Conservation (phyloP, 37 sponge, comb jelly and placozoan genomes). For the Theonella swinhoei region DNA sequence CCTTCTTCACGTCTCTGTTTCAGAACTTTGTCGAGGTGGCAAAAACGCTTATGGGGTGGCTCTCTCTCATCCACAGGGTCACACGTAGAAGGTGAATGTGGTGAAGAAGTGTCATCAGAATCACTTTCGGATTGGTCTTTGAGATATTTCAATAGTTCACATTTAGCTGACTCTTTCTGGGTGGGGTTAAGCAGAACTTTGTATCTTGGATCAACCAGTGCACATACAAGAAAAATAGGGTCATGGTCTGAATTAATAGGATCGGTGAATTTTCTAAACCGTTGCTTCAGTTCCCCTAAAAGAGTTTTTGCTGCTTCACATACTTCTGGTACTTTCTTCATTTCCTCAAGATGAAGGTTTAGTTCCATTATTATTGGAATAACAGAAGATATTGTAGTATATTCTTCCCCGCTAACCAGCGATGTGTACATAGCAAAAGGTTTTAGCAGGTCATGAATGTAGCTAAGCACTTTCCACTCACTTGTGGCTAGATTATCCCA, state of each 20-base stretch:
- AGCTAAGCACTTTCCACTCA: slow-evolving; percentile 31
- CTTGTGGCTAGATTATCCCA: slow-evolving; percentile 19
- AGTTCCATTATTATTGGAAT: slow-evolving; percentile 39
- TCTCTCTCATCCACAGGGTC: too few relatives aligned
- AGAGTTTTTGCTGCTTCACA: too few relatives aligned
- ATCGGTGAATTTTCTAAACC: not conserved
- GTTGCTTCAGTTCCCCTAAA: not conserved
- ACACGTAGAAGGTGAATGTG: too few relatives aligned
- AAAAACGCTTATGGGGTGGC: not conserved
- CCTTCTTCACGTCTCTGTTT: not conserved
- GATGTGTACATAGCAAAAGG: slow-evolving; percentile 34
- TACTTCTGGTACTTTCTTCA: too few relatives aligned
- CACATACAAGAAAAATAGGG: not conserved
- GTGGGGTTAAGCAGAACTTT: not conserved
- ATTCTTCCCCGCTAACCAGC: slow-evolving; percentile 19
- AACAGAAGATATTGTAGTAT: slow-evolving; percentile 22
- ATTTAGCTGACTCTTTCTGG: not conserved
- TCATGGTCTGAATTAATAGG: not conserved
- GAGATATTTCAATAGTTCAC: not conserved
- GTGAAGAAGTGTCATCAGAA: too few relatives aligned
- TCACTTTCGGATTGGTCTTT: not conserved
- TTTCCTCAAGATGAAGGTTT: slow-evolving; percentile 3
- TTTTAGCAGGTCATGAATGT: slow-evolving; percentile 12
- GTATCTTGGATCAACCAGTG: not conserved
- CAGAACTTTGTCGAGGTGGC: not conserved